Conservation (phyloP, 2,888 invertebrate genomes). For the Lysandra bellargus region DNA sequence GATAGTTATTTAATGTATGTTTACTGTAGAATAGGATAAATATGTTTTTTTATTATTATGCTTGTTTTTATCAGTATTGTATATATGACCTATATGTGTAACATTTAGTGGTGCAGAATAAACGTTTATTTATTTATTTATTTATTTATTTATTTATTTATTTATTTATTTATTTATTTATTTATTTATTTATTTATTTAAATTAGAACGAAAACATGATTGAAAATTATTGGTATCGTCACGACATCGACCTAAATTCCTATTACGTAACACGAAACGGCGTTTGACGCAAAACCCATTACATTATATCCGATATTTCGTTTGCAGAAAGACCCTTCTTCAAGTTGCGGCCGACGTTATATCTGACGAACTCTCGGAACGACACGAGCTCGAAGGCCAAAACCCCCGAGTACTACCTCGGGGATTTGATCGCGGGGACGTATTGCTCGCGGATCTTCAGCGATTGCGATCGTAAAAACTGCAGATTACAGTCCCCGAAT, state of each 20-base stretch:
- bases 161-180: too few relatives aligned
- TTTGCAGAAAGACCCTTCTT: constrained; percentile 77
- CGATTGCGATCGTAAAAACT: constrained; percentile 94
- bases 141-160: too few relatives aligned
- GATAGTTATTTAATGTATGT: too few relatives aligned
- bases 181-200: too few relatives aligned
- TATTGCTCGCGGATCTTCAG: constrained; percentile 96
- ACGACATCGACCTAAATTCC: neutral
- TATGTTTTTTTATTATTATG: too few relatives aligned
- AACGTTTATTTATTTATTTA: too few relatives aligned
- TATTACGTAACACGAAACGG: neutral
- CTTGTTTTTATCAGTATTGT: too few relatives aligned
- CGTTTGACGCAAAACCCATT: neutral
- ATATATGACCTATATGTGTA: too few relatives aligned
- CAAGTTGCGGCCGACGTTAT: constrained; percentile 71
- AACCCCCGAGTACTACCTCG: constrained; percentile 85
- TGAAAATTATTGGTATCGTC: neutral
- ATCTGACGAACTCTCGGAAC: constrained; percentile 75
- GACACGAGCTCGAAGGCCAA: constrained; percentile 69
- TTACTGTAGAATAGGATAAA: too few relatives aligned
- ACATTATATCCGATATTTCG: constrained; percentile 36
- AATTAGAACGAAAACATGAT: neutral
- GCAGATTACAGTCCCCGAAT: constrained; percentile 94
- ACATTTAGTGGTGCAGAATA: too few relatives aligned
- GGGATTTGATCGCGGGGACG: constrained; percentile 93